These are phyloP conservation scores for Crossaster papposus DNA, from an alignment of 53 echinoderm and acorn worm genomes.

Conservation along the genomic window DNA sequence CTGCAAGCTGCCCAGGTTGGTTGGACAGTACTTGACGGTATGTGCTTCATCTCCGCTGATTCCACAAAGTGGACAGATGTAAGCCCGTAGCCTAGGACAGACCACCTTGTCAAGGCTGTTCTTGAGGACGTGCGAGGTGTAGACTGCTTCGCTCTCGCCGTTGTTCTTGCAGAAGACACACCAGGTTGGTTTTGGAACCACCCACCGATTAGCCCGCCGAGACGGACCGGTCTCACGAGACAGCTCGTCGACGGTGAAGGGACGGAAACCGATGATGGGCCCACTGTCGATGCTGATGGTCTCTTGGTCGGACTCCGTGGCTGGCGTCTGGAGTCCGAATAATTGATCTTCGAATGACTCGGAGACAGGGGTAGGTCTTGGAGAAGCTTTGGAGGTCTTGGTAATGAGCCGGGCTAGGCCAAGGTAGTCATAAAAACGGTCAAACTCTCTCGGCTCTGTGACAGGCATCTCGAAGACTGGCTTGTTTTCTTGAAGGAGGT, in stretches of 20 bases:
- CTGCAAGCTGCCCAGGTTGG: slow-evolving; percentile 51
- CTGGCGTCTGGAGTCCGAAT: not conserved
- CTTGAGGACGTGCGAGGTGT: slow-evolving; percentile 59
- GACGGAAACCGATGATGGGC: not conserved
- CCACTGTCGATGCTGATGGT: slow-evolving; percentile 7
- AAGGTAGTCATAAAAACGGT: slow-evolving; percentile 46
- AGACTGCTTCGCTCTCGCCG: slow-evolving; percentile 63
- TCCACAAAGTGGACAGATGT: slow-evolving; percentile 63
- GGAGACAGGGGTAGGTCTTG: not conserved
- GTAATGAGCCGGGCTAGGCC: slow-evolving; percentile 50
- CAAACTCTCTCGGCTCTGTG: slow-evolving; percentile 32
- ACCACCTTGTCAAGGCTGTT: slow-evolving; percentile 43
- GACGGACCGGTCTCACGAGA: slow-evolving; percentile 16
- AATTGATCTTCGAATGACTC: not conserved
- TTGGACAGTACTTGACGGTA: slow-evolving; percentile 48
- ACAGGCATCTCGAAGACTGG: not conserved
- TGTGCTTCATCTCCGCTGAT: slow-evolving; percentile 49
- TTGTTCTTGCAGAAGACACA: slow-evolving; percentile 66
- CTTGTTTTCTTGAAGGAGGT: slow-evolving; percentile 27
- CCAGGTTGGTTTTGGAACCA: slow-evolving; percentile 41
- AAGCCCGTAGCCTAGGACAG: slow-evolving; percentile 58
- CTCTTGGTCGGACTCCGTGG: not conserved
- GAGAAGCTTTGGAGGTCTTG: not conserved
- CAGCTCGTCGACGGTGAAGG: slow-evolving; percentile 49
- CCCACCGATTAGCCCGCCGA: slow-evolving; percentile 2